Evolutionary conservation across 2,888 invertebrate species (phyloP).

Genomic region (Sympetrum striolatum): DNA sequence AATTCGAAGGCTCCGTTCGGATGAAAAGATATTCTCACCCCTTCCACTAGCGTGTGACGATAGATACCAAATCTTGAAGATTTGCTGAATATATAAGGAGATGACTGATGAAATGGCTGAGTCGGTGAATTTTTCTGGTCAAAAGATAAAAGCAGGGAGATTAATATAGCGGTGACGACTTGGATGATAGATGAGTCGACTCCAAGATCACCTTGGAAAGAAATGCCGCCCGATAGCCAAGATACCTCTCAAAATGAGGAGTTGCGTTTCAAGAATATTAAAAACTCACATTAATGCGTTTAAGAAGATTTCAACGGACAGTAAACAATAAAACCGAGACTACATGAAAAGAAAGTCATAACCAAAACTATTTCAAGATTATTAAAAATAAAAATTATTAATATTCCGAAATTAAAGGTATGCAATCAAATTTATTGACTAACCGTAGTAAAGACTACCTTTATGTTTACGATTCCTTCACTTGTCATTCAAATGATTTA

Average conservation of each 20-base stretch:
- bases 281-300: background rate
- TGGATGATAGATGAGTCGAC: background rate
- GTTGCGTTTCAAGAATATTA: background rate
- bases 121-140: background rate
- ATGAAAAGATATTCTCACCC: background rate
- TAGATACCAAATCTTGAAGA: background rate
- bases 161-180: background rate
- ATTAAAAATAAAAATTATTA: too few species aligned
- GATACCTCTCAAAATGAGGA: background rate
- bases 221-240: background rate
- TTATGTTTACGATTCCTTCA: too few species aligned
- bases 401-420: too few species aligned
- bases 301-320: background rate
- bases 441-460: too few species aligned
- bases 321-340: too few species aligned
- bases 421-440: too few species aligned
- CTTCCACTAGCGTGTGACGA: background rate
- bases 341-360: too few species aligned
- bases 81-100: background rate
- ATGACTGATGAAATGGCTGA: background rate
- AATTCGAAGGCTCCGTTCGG: background rate
- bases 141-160: background rate
- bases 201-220: background rate
- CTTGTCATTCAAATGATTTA: too few species aligned
- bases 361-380: too few species aligned